Evolutionary conservation across 64 coral and sea anemone genomes (phyloP), one percentile per base, ranked within the genome.

Genomic region (Cladopsammia gracilis): DNA sequence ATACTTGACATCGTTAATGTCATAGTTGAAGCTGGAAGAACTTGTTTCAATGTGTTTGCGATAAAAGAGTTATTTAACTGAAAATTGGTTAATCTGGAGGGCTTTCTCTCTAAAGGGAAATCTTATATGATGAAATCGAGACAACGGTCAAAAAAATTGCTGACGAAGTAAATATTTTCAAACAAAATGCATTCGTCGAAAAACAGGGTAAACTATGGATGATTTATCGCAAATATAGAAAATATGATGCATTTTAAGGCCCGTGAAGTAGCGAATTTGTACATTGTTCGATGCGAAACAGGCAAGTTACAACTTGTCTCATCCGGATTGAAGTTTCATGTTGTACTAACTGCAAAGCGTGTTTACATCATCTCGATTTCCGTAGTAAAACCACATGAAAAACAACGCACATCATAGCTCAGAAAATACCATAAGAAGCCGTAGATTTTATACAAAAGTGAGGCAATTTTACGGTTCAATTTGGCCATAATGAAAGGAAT

Each of bases 141-240:
- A 10, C 12, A 64, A 48, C 2, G 45, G 43, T 8, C 20, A 46
- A 67, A 20, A 24, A 56, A 66, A 49, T 66, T 68, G 80, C 80
- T 84, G 80, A 84, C 80, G 62, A 84, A 68, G 43, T 18, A 66
- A 19, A 84, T 84, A 49, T 50, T 51, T 84, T 50, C 10, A 1
- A 6, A 22, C 62, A 49, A 68, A 82, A 82, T 20, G 16, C 11
- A 64, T 48, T 62, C 59, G 3, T 48, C 57, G 58, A 62, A 45
- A 62, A 18, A 20, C 12, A 19, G 18, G 56, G 13, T 62, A 64
- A 82, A 47, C 1, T 11, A 0, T 18, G 9, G 23, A 23, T 34
- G 10, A 16, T 48, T 16, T 45, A 20, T 23, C 19, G 23, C 22
- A 59, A 79, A 79, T 19, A 25, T 6, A 3, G 4, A 34, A 9